Percentiles rank a stretch among this genome's conserved stretches.
These are phyloP conservation scores for Distichodus sexfasciatus DNA, from an alignment of 2,797 vertebrate species.

Conservation along the genomic window DNA sequence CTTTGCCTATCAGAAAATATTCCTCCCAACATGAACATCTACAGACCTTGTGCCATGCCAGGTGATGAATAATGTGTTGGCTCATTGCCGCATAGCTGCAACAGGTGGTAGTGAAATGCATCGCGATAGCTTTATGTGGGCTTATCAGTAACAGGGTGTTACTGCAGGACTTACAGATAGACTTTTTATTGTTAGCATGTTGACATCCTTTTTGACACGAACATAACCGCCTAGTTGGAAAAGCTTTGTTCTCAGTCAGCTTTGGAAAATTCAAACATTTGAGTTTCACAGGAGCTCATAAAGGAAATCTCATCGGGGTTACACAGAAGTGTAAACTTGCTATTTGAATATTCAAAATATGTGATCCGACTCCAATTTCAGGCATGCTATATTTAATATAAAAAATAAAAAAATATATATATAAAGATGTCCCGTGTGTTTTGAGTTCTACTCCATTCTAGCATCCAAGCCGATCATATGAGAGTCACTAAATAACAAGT, in stretches of 20 bases:
- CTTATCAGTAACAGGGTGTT: constrained; percentile 43
- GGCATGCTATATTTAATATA: too few relatives aligned
- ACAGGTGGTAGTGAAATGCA: constrained; percentile 16
- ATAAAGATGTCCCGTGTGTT: too few relatives aligned
- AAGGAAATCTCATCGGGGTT: too few relatives aligned
- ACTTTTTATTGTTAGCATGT: constrained; percentile 13
- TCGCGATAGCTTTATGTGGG: constrained; percentile 30
- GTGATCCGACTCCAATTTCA: too few relatives aligned
- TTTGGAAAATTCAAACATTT: too few relatives aligned
- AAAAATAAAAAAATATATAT: too few relatives aligned
- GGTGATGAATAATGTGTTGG: constrained; percentile 32
- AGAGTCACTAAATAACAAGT: too few relatives aligned
- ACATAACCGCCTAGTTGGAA: neutral
- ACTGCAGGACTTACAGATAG: constrained; percentile 29
- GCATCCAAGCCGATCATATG: too few relatives aligned
- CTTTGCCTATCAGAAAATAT: neutral
- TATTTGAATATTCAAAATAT: too few relatives aligned
- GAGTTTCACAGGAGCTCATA: too few relatives aligned
- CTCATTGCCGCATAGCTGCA: constrained; percentile 11
- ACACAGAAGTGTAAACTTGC: too few relatives aligned
- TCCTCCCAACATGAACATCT: neutral
- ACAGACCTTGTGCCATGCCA: neutral
- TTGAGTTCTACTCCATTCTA: too few relatives aligned
- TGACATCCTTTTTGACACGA: constrained; percentile 15
- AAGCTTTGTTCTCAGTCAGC: neutral